Evolutionary conservation across 2,113 vertebrate genomes (phyloP).

Genomic region (Spermophilus dauricus): DNA sequence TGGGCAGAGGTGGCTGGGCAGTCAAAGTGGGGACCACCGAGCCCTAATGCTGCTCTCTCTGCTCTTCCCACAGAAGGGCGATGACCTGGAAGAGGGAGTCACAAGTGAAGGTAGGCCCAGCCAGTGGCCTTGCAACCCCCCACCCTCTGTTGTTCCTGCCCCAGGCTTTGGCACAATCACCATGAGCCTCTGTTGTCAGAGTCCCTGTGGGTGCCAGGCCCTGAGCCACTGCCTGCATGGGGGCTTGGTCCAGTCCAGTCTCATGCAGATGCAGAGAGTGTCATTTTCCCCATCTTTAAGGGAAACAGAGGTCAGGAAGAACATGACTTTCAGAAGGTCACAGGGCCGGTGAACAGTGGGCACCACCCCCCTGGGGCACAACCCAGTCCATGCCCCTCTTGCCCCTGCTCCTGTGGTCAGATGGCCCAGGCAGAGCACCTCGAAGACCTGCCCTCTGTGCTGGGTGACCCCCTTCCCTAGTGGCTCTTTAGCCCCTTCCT

Average conservation of each 20-base stretch:
- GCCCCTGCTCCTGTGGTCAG: background rate
- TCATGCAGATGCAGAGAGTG: background rate
- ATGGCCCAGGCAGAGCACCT: background rate
- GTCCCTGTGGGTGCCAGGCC: background rate
- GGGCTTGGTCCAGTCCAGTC: background rate
- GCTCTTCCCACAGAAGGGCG: slow-evolving; percentile 93
- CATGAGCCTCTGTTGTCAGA: background rate
- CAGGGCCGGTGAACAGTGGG: background rate
- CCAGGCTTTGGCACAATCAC: background rate
- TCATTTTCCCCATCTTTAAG: background rate
- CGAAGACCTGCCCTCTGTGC: background rate
- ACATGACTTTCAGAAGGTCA: background rate
- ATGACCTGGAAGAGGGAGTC: slow-evolving; percentile 97
- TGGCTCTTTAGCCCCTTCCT: too few species aligned
- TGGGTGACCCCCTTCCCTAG: background rate
- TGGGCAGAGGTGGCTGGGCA: background rate
- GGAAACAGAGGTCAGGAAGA: background rate
- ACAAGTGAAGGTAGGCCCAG: slow-evolving; percentile 96
- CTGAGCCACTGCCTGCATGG: background rate
- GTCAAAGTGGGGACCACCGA: background rate
- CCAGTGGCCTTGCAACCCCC: background rate
- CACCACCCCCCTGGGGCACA: background rate
- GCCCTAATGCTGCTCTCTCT: slow-evolving; percentile 55
- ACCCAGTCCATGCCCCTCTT: background rate
- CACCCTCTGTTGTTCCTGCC: background rate